Percentiles rank a stretch among this genome's conserved stretches.
These are phyloP conservation scores for Caenorhabditis japonica DNA, from an alignment of 2,888 invertebrate species.

Conservation along the genomic window DNA sequence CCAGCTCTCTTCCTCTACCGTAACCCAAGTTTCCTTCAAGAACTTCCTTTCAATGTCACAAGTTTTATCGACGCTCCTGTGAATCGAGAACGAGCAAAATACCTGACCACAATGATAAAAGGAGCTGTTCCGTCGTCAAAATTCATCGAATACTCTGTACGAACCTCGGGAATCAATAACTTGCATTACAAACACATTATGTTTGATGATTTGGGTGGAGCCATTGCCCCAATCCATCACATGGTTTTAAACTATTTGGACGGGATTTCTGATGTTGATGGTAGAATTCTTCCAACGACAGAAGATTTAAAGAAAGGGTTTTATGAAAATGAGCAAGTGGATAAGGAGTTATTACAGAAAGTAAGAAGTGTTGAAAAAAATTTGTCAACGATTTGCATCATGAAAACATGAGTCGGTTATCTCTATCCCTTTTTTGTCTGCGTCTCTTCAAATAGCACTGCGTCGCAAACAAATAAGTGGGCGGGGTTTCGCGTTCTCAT, in stretches of 20 bases:
- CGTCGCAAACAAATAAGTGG: too few species aligned
- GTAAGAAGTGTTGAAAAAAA: too few species aligned
- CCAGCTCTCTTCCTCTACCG: conserved; percentile 58
- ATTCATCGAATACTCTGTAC: conserved; percentile 44
- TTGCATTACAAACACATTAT: conserved; percentile 54
- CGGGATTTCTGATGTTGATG: conserved; percentile 15
- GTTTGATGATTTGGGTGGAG: conserved; percentile 37
- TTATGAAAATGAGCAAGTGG: conserved; percentile 8
- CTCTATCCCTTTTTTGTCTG: too few species aligned
- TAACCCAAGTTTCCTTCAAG: conserved; percentile 51
- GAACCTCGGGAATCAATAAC: conserved; percentile 61
- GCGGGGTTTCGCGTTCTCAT: too few species aligned
- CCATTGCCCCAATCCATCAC: conserved; percentile 30
- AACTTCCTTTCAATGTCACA: conserved; percentile 61
- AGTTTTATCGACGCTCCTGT: conserved; percentile 57
- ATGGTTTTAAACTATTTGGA: neutral
- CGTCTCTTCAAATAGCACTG: too few species aligned
- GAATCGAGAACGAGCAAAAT: conserved; percentile 48
- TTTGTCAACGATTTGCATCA: too few species aligned
- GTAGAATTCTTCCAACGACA: neutral
- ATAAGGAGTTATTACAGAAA: conserved; percentile 11
- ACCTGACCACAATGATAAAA: conserved; percentile 51
- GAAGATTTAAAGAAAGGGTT: conserved; percentile 14
- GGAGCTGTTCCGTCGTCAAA: conserved; percentile 30
- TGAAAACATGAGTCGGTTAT: too few species aligned